Conservation (phyloP, 2,888 invertebrate species). For the Euspilapteryx auroguttella region DNA sequence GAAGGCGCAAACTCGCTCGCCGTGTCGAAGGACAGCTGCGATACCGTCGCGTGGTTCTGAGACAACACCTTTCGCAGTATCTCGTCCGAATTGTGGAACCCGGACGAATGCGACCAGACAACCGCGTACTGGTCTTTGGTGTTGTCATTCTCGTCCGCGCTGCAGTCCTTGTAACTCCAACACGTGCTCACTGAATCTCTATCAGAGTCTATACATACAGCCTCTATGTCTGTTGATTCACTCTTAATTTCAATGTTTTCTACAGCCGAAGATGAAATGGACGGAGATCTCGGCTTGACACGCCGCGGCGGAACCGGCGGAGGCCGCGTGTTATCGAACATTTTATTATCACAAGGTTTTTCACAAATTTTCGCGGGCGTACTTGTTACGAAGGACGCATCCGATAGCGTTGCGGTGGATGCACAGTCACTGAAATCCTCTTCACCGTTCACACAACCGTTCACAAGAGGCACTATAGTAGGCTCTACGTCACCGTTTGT, state of each 20-base stretch:
- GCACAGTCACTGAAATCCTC: conserved; percentile 30
- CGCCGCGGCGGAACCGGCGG: too few species aligned
- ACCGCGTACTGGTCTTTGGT: conserved; percentile 30
- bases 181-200: conserved; percentile 47
- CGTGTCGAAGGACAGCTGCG: conserved; percentile 40
- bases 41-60: conserved; percentile 34
- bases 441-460: conserved; percentile 12
- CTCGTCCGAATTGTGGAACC: conserved; percentile 46
- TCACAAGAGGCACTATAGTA: conserved; percentile 9
- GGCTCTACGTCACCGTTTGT: conserved; percentile 9
- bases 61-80: conserved; percentile 32
- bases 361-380: conserved; percentile 17
- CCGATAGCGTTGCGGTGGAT: conserved; percentile 24
- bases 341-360: conserved; percentile 14
- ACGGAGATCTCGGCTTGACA: too few species aligned
- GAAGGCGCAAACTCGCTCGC: conserved; percentile 33
- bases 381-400: conserved; percentile 32
- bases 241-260: too few species aligned
- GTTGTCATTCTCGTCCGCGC: conserved; percentile 22
- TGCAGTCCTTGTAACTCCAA: conserved; percentile 51
- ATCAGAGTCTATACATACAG: conserved; percentile 19
- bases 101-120: conserved; percentile 46
- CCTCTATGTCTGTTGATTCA: too few species aligned
- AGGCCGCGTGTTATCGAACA: conserved; percentile 14
- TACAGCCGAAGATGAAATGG: too few species aligned